Percentiles rank a stretch among this genome's conserved stretches.
phyloP scores from a whole-genome alignment of 2,797 vertebrate genomes.

The Sciurus vulgaris region DNA sequence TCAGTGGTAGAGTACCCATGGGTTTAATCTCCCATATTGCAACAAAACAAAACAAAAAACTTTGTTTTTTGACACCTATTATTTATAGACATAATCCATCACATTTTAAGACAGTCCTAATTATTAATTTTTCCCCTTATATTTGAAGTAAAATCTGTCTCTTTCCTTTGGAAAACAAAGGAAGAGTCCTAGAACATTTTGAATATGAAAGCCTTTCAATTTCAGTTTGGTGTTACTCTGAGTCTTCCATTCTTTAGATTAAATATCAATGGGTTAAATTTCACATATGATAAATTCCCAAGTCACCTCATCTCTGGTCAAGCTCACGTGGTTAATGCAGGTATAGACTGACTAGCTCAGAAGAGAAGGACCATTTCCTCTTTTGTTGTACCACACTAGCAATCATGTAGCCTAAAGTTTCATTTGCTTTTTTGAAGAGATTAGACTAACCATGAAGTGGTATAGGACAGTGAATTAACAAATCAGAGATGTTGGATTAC shows the following conservation, averaged over 20 bases:
- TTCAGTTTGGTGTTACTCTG: neutral
- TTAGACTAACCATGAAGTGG: neutral
- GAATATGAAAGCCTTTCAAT: neutral
- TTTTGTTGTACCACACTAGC: neutral
- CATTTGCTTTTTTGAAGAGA: neutral
- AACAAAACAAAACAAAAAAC: neutral
- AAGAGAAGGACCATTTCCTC: neutral
- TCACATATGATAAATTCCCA: neutral
- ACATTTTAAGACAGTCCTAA: constrained; percentile 32
- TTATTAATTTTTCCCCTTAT: neutral
- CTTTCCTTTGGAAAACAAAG: neutral
- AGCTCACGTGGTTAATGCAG: neutral
- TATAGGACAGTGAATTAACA: neutral
- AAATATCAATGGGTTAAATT: constrained; percentile 11
- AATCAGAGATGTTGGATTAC: neutral
- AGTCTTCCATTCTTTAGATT: neutral
- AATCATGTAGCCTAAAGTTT: neutral
- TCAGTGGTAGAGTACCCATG: neutral
- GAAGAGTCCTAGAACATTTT: neutral
- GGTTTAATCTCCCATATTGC: neutral
- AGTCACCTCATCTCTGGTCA: neutral
- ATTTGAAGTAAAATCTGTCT: neutral
- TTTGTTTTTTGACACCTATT: neutral
- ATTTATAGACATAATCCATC: constrained; percentile 30
- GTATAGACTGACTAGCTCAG: neutral